Evolutionary conservation across 2,888 invertebrate genomes (phyloP).

Genomic region (Dusona sp.): DNA sequence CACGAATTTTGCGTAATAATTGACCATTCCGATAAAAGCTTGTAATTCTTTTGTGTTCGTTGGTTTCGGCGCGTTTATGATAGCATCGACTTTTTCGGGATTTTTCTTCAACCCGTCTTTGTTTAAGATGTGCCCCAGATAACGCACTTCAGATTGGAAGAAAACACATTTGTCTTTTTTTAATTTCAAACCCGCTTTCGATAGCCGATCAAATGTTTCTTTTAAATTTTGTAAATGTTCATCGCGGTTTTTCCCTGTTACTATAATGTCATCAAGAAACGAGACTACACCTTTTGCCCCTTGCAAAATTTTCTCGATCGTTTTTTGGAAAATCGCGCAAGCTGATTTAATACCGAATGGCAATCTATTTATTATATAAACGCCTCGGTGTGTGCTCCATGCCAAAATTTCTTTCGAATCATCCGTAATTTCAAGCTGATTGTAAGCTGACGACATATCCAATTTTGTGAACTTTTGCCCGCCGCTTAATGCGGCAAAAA

Average conservation of each 20-base stretch:
- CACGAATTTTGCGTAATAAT: conserved; percentile 82
- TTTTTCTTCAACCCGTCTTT: conserved; percentile 33
- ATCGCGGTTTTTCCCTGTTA: conserved; percentile 9
- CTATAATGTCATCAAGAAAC: conserved; percentile 21
- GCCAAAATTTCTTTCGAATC: conserved; percentile 8
- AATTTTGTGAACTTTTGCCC: conserved; percentile 27
- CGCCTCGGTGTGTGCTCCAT: conserved; percentile 26
- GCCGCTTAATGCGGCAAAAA: conserved; percentile 25
- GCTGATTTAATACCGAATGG: conserved; percentile 24
- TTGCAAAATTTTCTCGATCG: conserved; percentile 24
- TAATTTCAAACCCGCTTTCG: conserved; percentile 17
- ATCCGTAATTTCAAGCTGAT: conserved; percentile 20
- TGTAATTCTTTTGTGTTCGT: conserved; percentile 71
- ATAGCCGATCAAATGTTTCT: conserved; percentile 8
- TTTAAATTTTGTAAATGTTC: conserved; percentile 35
- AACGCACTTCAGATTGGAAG: conserved; percentile 33
- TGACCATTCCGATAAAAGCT: conserved; percentile 78
- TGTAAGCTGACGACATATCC: conserved; percentile 22
- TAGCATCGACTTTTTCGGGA: conserved; percentile 62
- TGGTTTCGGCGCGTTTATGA: conserved; percentile 74
- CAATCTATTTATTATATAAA: conserved; percentile 14
- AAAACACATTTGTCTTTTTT: conserved; percentile 26
- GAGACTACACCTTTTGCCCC: conserved; percentile 11
- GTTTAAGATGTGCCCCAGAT: conserved; percentile 24
- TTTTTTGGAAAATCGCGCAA: conserved; percentile 29